Percentiles rank a stretch among this genome's conserved stretches.
These are phyloP conservation scores for Myiagra hebetior DNA, from an alignment of 2,113 vertebrate species.

Conservation along the genomic window DNA sequence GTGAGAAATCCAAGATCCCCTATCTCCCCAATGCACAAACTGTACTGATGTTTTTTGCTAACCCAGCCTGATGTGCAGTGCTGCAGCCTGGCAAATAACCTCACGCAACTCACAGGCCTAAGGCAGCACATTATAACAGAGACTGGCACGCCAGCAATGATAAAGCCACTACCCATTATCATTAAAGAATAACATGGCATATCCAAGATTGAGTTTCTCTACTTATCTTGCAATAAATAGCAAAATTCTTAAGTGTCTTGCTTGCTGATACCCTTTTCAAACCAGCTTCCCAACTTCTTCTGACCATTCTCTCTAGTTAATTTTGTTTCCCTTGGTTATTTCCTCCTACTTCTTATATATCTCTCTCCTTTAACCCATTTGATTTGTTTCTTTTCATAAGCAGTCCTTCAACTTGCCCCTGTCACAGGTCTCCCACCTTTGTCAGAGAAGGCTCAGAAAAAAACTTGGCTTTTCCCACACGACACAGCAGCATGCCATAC, in stretches of 20 bases:
- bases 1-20: background rate
- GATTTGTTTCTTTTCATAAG: background rate
- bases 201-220: background rate
- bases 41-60: background rate
- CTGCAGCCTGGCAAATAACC: background rate
- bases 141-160: background rate
- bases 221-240: background rate
- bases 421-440: background rate
- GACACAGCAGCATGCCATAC: background rate
- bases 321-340: background rate
- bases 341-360: background rate
- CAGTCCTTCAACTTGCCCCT: background rate
- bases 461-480: background rate
- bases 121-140: background rate
- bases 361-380: background rate
- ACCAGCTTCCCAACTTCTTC: background rate
- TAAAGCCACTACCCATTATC: background rate
- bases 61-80: background rate
- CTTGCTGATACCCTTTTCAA: background rate
- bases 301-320: background rate
- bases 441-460: background rate
- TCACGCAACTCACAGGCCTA: background rate
- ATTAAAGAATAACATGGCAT: background rate
- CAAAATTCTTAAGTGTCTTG: background rate
- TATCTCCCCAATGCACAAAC: background rate